Percentiles rank a stretch among this genome's conserved stretches.
Evolutionary conservation across 1,140 invertebrate genomes (phyloP).

Genomic region (Ylistrum balloti): DNA sequence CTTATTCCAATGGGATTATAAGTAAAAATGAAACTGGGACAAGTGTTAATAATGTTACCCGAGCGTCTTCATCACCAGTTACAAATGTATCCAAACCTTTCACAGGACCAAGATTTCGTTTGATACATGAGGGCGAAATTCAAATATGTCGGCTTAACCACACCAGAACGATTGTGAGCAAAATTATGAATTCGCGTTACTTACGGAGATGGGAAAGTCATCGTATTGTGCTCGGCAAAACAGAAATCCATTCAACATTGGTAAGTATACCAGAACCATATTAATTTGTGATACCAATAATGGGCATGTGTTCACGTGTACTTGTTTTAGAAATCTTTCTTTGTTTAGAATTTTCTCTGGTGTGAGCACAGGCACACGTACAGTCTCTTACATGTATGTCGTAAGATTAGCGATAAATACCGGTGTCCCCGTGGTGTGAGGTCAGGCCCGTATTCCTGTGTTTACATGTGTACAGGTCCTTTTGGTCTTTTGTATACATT

Average conservation of each 20-base stretch:
- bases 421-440: too few relatives aligned
- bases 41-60: constrained; percentile 50
- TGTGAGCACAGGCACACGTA: too few relatives aligned
- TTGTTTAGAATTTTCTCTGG: too few relatives aligned
- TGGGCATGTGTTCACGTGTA: too few relatives aligned
- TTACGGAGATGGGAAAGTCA: constrained; percentile 91
- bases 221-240: constrained; percentile 88
- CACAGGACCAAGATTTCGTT: constrained; percentile 85
- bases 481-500: neutral
- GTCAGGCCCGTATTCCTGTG: too few relatives aligned
- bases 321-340: too few relatives aligned
- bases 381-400: too few relatives aligned
- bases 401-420: too few relatives aligned
- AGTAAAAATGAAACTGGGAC: constrained; percentile 53
- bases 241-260: constrained; percentile 89
- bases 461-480: neutral
- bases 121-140: constrained; percentile 89
- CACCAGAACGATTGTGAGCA: constrained; percentile 90
- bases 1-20: constrained; percentile 49
- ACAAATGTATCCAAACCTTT: constrained; percentile 55
- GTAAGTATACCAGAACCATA: too few relatives aligned
- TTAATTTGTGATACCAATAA: too few relatives aligned
- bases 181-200: constrained; percentile 91
- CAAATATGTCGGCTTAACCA: constrained; percentile 91
- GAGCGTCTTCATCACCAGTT: constrained; percentile 46